Conservation (phyloP, 2,888 invertebrate species). For the Thyatira batis region DNA sequence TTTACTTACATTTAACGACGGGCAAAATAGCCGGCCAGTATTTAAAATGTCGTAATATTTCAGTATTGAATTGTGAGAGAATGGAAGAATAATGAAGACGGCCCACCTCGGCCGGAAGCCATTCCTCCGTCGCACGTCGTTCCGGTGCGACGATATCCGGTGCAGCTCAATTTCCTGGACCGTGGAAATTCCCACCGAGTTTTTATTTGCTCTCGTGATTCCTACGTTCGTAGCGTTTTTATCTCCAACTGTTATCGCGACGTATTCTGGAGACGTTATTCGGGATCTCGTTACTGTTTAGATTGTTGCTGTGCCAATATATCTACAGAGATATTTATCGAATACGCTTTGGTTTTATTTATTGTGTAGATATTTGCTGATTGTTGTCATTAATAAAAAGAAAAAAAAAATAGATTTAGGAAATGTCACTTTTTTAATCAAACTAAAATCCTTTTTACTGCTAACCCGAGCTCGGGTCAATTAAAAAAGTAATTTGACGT, state of each 20-base stretch:
- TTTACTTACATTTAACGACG: too few relatives aligned
- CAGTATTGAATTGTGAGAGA: conserved; percentile 51
- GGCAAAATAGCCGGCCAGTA: conserved; percentile 10
- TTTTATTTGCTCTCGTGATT: conserved; percentile 66
- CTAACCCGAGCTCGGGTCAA: background rate
- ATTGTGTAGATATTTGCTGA: background rate
- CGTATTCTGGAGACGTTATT: conserved; percentile 27
- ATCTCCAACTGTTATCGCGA: conserved; percentile 40
- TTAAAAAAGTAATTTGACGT: too few relatives aligned
- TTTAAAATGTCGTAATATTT: conserved; percentile 31
- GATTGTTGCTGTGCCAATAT: conserved; percentile 14
- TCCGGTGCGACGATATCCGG: conserved; percentile 79
- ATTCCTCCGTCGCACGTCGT: conserved; percentile 71
- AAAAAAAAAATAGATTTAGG: background rate
- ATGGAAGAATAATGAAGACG: conserved; percentile 66
- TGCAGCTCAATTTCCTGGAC: conserved; percentile 77
- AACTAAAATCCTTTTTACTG: background rate
- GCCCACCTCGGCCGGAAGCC: conserved; percentile 71
- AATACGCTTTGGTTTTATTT: background rate
- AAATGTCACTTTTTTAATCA: too few relatives aligned
- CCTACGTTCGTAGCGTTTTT: conserved; percentile 44
- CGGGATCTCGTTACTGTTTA: conserved; percentile 25
- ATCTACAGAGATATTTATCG: conserved; percentile 5
- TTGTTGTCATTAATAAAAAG: background rate
- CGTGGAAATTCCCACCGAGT: conserved; percentile 62